Percentiles rank a stretch among this genome's conserved stretches.
phyloP scores from a whole-genome alignment of 2,888 invertebrate genomes.

The Drosophila prostipennis region DNA sequence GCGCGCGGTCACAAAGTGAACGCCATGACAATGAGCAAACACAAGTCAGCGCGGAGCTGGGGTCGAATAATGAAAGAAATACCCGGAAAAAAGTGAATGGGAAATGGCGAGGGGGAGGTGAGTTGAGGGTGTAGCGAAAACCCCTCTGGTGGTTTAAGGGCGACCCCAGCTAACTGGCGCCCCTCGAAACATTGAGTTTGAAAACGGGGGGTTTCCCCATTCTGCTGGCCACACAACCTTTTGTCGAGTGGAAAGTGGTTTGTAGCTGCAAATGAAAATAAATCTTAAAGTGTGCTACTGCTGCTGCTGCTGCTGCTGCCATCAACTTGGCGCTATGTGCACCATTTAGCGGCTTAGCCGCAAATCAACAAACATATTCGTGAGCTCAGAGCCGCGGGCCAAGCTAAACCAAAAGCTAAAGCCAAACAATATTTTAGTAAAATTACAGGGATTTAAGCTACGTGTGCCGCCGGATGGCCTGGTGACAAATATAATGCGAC shows the following conservation, averaged over 20 bases:
- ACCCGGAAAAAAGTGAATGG: conserved; percentile 2
- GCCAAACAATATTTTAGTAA: conserved; percentile 72
- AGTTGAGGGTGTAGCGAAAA: background rate
- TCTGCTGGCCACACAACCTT: conserved; percentile 17
- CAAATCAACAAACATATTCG: conserved; percentile 64
- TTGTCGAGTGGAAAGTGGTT: conserved; percentile 23
- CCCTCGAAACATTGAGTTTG: conserved; percentile 14
- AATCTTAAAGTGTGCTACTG: conserved; percentile 44
- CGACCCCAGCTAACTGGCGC: conserved; percentile 28
- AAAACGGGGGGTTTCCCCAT: conserved; percentile 9
- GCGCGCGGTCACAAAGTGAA: conserved; percentile 42
- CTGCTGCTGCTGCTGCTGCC: conserved; percentile 10
- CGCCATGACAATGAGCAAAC: conserved; percentile 50
- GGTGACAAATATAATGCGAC: conserved; percentile 60
- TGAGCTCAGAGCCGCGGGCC: conserved; percentile 30
- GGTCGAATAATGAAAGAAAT: conserved; percentile 31
- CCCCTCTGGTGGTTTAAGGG: conserved; percentile 5
- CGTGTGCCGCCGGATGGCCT: conserved; percentile 28
- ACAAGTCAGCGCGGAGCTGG: conserved; percentile 23
- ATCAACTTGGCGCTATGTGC: conserved; percentile 25
- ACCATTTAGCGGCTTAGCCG: conserved; percentile 65
- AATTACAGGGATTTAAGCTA: conserved; percentile 73
- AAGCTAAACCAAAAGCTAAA: conserved; percentile 60
- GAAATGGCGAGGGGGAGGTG: background rate
- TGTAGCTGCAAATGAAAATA: conserved; percentile 46